phyloP scores from a whole-genome alignment of 2,888 invertebrate species.

The Hydrotaea diabolus region DNA sequence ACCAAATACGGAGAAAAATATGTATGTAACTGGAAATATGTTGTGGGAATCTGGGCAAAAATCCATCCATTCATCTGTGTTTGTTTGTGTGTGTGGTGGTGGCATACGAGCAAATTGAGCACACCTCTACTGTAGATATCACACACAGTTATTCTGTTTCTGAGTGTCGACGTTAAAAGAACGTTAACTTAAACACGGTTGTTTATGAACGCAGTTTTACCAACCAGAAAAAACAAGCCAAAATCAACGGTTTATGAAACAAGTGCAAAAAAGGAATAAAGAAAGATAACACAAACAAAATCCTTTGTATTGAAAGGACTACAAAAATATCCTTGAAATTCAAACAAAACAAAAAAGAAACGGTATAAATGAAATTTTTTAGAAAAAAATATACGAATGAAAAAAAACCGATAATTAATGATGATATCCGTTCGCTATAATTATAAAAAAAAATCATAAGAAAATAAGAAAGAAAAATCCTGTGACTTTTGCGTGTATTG shows the following conservation, averaged over 20 bases:
- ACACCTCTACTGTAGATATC: conserved; percentile 44
- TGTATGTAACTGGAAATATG: conserved; percentile 62
- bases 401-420: conserved; percentile 31
- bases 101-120: conserved; percentile 54
- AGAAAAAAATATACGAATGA: conserved; percentile 24
- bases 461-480: neutral
- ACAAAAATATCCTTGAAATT: conserved; percentile 29
- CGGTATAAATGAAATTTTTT: conserved; percentile 35
- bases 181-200: conserved; percentile 63
- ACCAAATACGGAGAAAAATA: conserved; percentile 26
- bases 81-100: conserved; percentile 51
- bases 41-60: conserved; percentile 66
- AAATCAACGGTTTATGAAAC: conserved; percentile 39
- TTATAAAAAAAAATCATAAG: neutral
- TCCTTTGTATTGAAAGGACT: conserved; percentile 53
- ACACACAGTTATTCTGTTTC: conserved; percentile 76
- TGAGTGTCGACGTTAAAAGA: conserved; percentile 79
- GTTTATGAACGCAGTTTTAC: conserved; percentile 32
- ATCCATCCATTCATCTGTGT: conserved; percentile 42
- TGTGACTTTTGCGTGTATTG: conserved; percentile 44
- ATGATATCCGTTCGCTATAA: conserved; percentile 29
- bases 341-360: conserved; percentile 14
- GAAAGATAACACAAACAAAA: conserved; percentile 17
- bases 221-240: neutral
- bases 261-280: conserved; percentile 34